Conservation (phyloP, 2,113 vertebrate species). For the Neopipo cinnamomea region DNA sequence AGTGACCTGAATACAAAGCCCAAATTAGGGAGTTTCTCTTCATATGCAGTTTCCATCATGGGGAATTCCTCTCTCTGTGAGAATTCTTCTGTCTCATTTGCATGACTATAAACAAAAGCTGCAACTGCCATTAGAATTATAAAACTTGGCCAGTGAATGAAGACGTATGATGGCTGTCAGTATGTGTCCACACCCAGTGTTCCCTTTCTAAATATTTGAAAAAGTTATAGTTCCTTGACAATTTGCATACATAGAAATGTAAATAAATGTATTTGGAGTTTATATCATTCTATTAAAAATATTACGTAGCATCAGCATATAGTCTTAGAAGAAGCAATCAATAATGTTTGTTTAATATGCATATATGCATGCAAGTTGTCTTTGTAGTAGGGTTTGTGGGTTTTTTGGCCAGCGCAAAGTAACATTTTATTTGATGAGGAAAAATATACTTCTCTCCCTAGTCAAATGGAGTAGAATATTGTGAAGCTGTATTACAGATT, state of each 20-base stretch:
- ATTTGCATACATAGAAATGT: background rate
- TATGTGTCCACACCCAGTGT: background rate
- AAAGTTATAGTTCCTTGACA: background rate
- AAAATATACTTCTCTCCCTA: background rate
- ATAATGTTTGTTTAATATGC: background rate
- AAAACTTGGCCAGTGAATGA: background rate
- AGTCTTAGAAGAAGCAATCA: background rate
- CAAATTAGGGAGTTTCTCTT: background rate
- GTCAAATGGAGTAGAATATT: background rate
- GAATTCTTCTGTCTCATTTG: background rate
- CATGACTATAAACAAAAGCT: background rate
- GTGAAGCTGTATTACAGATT: background rate
- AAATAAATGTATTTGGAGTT: background rate
- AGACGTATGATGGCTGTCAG: background rate
- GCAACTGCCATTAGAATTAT: background rate
- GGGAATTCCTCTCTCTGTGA: background rate
- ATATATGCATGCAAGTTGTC: background rate
- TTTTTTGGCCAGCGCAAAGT: background rate
- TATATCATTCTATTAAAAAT: background rate
- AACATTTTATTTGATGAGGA: background rate
- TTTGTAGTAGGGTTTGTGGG: background rate
- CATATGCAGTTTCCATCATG: background rate
- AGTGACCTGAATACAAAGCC: background rate
- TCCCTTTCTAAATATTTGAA: background rate
- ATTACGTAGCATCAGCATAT: background rate